A percentile compares a stretch with the other conserved stretches of the same genome.
Conservation (phyloP, 2,888 invertebrate species). For the Minunthozetes semirufus region DNA sequence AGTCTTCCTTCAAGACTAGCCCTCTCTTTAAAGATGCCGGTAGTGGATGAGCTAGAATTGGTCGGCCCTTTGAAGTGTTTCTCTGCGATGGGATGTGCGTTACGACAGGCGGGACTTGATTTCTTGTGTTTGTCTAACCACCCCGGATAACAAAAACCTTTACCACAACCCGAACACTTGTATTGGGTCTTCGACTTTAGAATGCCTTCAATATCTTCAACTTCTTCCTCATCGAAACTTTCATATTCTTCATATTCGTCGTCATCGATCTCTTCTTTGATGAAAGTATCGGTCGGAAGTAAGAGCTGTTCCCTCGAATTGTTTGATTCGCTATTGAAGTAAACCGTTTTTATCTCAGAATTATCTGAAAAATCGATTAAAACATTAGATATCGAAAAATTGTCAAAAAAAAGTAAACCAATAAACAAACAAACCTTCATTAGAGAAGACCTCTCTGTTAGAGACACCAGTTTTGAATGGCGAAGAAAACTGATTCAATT, state of each 20-base stretch:
- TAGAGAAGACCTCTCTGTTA: too few species aligned
- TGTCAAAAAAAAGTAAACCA: background rate
- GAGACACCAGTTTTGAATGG: too few species aligned
- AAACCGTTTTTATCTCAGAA: conserved; percentile 1
- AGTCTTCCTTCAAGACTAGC: conserved; percentile 20
- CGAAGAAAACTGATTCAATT: too few species aligned
- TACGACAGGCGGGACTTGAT: background rate
- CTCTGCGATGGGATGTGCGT: background rate
- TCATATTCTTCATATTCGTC: conserved; percentile 17
- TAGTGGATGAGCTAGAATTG: too few species aligned
- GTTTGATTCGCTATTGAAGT: background rate
- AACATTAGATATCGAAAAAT: background rate
- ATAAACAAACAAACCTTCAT: background rate
- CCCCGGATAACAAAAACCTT: conserved; percentile 22
- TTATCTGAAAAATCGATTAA: background rate
- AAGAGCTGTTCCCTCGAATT: conserved; percentile 16
- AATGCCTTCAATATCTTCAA: background rate
- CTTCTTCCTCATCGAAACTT: background rate
- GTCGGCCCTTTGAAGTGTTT: background rate
- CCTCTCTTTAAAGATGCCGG: background rate
- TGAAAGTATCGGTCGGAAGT: background rate
- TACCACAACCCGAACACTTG: conserved; percentile 24
- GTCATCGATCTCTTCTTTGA: conserved; percentile 4
- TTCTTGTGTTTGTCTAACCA: conserved; percentile 30
- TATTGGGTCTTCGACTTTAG: conserved; percentile 17